Percentiles rank a stretch among this genome's conserved stretches.
These are phyloP conservation scores for Campoletis sonorensis DNA, from an alignment of 1,140 invertebrate genomes.

Conservation along the genomic window DNA sequence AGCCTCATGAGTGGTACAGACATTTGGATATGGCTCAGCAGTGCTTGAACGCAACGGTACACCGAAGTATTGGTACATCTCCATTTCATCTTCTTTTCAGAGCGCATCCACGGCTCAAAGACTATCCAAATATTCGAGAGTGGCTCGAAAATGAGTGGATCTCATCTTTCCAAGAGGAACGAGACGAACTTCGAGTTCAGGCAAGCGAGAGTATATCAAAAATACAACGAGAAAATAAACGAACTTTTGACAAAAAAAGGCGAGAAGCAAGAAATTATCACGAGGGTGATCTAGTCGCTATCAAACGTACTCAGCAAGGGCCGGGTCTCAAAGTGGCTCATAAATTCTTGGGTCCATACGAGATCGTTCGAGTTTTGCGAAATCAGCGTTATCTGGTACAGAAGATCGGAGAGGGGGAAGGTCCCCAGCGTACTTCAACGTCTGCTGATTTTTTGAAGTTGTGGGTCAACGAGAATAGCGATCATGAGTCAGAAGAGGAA, in stretches of 20 bases:
- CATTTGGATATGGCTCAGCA: slow-evolving; percentile 60
- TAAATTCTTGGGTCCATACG: neutral
- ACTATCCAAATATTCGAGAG: slow-evolving; percentile 54
- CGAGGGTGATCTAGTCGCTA: slow-evolving; percentile 54
- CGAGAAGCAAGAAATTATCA: slow-evolving; percentile 50
- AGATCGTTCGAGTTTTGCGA: neutral
- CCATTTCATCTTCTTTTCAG: slow-evolving; percentile 67
- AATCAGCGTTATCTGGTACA: neutral
- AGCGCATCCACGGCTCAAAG: slow-evolving; percentile 57
- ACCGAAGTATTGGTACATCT: slow-evolving; percentile 61
- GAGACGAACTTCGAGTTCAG: slow-evolving; percentile 52
- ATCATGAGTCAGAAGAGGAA: slow-evolving; percentile 43
- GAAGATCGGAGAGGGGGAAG: neutral
- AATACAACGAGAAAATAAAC: slow-evolving; percentile 63
- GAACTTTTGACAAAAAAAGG: slow-evolving; percentile 55
- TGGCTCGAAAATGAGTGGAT: slow-evolving; percentile 45
- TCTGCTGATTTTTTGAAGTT: neutral
- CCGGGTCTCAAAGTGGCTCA: slow-evolving; percentile 55
- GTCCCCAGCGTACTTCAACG: neutral
- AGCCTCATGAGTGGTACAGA: slow-evolving; percentile 61
- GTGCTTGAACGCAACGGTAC: slow-evolving; percentile 62
- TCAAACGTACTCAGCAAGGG: slow-evolving; percentile 55
- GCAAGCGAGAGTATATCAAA: slow-evolving; percentile 60
- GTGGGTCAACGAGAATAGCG: neutral
- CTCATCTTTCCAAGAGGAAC: slow-evolving; percentile 45